A percentile compares a stretch with the other conserved stretches of the same genome.
phyloP scores from a whole-genome alignment of 1,140 invertebrate species.

The Papilio glaucus region DNA sequence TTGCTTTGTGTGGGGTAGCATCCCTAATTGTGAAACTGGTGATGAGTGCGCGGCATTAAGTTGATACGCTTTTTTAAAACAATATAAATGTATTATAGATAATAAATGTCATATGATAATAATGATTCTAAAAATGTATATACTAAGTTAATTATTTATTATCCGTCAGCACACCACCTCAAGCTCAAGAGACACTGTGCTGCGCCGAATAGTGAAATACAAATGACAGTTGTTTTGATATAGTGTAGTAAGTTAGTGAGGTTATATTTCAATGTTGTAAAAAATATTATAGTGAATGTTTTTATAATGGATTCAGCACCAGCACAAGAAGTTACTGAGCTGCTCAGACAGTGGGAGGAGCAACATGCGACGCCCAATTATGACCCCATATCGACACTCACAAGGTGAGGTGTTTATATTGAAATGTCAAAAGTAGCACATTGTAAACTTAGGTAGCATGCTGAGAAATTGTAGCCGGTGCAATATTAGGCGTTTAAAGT shows the following conservation, averaged over 20 bases:
- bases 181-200: constrained; percentile 16
- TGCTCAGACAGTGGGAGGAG: constrained; percentile 90
- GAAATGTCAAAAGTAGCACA: constrained; percentile 50
- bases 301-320: constrained; percentile 74
- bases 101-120: constrained; percentile 44
- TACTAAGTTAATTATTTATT: constrained; percentile 40
- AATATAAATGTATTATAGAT: constrained; percentile 47
- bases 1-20: not conserved
- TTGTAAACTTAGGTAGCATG: constrained; percentile 40
- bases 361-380: constrained; percentile 86
- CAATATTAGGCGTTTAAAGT: not conserved
- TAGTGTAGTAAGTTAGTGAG: too few relatives aligned
- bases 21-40: constrained; percentile 16
- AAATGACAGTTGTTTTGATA: constrained; percentile 45
- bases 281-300: constrained; percentile 46
- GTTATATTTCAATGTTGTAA: constrained; percentile 56
- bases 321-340: constrained; percentile 85
- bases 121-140: too few relatives aligned
- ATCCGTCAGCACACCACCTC: not conserved
- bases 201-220: constrained; percentile 18
- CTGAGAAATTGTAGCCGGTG: constrained; percentile 23
- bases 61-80: constrained; percentile 46
- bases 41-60: constrained; percentile 16
- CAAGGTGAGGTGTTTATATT: constrained; percentile 75
- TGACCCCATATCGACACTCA: constrained; percentile 88